Conservation (phyloP, 2,113 vertebrate genomes). For the Ifrita kowaldi region DNA sequence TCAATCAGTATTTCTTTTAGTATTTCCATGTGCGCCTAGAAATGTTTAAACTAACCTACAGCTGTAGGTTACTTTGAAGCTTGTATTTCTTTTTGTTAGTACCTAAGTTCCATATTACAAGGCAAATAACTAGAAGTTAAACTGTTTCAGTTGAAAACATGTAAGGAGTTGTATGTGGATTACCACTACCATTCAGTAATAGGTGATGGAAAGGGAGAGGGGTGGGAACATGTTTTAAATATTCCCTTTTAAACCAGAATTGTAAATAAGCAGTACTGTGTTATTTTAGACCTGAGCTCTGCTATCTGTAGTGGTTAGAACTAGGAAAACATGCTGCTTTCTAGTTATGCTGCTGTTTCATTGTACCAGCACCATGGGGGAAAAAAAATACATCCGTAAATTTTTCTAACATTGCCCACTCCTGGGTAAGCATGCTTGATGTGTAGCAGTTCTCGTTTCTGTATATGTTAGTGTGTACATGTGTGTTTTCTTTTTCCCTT, state of each 20-base stretch:
- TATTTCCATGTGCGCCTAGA: neutral
- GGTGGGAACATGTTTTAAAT: slow-evolving; percentile 63
- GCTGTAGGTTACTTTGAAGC: slow-evolving; percentile 9
- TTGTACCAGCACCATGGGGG: slow-evolving; percentile 62
- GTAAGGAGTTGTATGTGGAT: slow-evolving; percentile 40
- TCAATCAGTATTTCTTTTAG: slow-evolving; percentile 33
- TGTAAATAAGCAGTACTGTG: slow-evolving; percentile 72
- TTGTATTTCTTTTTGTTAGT: neutral
- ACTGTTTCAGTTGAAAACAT: slow-evolving; percentile 56
- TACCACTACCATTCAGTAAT: slow-evolving; percentile 39
- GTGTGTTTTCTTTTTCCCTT: slow-evolving; percentile 50
- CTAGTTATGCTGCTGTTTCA: slow-evolving; percentile 62
- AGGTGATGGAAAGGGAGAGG: slow-evolving; percentile 47
- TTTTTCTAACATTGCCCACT: slow-evolving; percentile 57
- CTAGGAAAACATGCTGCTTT: slow-evolving; percentile 69
- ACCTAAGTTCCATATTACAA: neutral
- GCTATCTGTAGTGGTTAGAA: slow-evolving; percentile 66
- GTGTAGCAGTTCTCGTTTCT: slow-evolving; percentile 51
- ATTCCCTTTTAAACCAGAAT: slow-evolving; percentile 55
- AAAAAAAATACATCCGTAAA: slow-evolving; percentile 3
- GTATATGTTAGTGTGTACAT: slow-evolving; percentile 56
- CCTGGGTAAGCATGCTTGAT: slow-evolving; percentile 68
- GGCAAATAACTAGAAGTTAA: slow-evolving; percentile 43
- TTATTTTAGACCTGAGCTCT: slow-evolving; percentile 68
- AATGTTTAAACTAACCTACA: neutral